These are phyloP conservation scores for Ectobius pallidus DNA, from an alignment of 2,888 invertebrate species.

Conservation along the genomic window DNA sequence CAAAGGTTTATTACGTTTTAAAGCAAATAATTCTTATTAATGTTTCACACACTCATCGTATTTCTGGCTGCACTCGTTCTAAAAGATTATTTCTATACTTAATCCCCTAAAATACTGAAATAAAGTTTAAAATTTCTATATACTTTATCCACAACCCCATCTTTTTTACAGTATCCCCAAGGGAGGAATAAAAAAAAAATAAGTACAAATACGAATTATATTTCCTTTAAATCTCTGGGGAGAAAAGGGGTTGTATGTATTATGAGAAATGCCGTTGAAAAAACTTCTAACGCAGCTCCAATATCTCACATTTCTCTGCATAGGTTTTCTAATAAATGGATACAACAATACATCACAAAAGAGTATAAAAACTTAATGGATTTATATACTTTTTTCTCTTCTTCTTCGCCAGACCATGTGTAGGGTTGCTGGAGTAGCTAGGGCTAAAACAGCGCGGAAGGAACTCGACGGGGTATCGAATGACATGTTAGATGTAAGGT, in stretches of 20 bases:
- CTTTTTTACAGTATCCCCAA: neutral
- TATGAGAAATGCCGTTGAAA: slow-evolving; percentile 18
- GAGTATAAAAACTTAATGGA: slow-evolving; percentile 7
- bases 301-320: slow-evolving; percentile 1
- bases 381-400: neutral
- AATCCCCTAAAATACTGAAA: slow-evolving; percentile 3
- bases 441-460: neutral
- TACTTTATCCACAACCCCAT: neutral
- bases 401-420: neutral
- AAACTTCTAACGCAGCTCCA: neutral
- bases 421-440: neutral
- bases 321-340: neutral
- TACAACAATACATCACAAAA: slow-evolving; percentile 4
- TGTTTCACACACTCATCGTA: too few species aligned
- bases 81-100: neutral
- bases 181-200: neutral
- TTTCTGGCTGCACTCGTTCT: too few species aligned
- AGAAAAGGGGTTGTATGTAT: slow-evolving; percentile 14
- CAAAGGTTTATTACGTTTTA: neutral
- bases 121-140: neutral
- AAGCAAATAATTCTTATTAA: neutral
- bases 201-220: slow-evolving; percentile 6
- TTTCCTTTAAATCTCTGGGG: neutral
- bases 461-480: slow-evolving; percentile 7
- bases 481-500: slow-evolving; percentile 15